These are phyloP conservation scores for Ruditapes philippinarum DNA, from an alignment of 1,140 invertebrate species.

Conservation along the genomic window DNA sequence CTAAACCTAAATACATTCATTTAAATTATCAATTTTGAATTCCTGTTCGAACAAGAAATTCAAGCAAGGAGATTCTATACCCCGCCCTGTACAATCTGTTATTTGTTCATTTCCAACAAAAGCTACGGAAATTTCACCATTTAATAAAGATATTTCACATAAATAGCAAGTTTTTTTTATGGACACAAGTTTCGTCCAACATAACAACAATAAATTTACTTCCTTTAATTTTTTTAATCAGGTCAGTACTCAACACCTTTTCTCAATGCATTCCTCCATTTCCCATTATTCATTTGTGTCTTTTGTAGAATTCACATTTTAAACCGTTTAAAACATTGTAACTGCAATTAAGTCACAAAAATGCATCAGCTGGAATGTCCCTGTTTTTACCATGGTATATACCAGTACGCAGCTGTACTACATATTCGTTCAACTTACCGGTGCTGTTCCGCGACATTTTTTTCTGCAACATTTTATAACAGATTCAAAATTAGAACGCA, in stretches of 20 bases:
- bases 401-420: not conserved
- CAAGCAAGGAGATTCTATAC: not conserved
- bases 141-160: not conserved
- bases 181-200: not conserved
- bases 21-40: not conserved
- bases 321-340: not conserved
- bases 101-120: not conserved
- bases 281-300: not conserved
- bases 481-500: too few relatives aligned
- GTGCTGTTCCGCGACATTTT: too few relatives aligned
- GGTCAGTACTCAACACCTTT: not conserved
- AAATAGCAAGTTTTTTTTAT: conserved; percentile 15
- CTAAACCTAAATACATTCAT: not conserved
- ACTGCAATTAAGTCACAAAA: not conserved
- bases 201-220: not conserved
- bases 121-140: not conserved
- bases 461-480: too few relatives aligned
- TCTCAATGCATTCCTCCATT: not conserved
- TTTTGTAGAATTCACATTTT: not conserved
- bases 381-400: not conserved
- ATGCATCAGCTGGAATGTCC: not conserved
- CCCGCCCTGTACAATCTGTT: not conserved
- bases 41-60: not conserved
- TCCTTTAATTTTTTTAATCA: not conserved
- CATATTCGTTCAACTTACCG: too few relatives aligned